phyloP scores from a whole-genome alignment of 2,113 vertebrate species.

The Prolemur simus region DNA sequence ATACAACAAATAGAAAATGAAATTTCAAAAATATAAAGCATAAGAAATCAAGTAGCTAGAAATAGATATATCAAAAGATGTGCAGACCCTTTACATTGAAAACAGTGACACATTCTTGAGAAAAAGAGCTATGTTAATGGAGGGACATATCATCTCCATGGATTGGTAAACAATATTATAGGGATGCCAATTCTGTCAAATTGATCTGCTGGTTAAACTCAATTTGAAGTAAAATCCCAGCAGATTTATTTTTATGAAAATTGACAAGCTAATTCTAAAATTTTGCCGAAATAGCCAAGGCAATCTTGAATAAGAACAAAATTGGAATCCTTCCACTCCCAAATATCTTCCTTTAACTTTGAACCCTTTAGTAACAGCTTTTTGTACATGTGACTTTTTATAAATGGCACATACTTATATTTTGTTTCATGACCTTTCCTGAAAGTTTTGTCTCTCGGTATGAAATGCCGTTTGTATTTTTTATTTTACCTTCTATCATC shows the following conservation, averaged over 20 bases:
- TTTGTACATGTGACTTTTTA: background rate
- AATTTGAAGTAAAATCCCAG: slow-evolving; percentile 7
- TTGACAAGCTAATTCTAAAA: background rate
- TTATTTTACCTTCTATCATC: background rate
- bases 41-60: background rate
- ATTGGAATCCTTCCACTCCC: background rate
- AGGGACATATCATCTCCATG: background rate
- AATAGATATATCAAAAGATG: background rate
- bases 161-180: background rate
- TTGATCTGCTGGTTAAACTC: background rate
- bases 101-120: background rate
- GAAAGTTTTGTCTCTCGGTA: background rate
- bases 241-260: slow-evolving; percentile 20
- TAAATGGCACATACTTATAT: background rate
- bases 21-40: slow-evolving; percentile 14
- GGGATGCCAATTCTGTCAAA: background rate
- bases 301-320: background rate
- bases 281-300: background rate
- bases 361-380: background rate
- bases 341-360: background rate
- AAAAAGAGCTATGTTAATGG: background rate
- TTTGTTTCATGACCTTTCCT: slow-evolving; percentile 1
- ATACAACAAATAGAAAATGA: background rate
- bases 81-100: background rate
- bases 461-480: background rate